A percentile compares a stretch with the other conserved stretches of the same genome.
These are phyloP conservation scores for Bathybates hornii DNA, from an alignment of 2,113 vertebrate genomes.

Conservation along the genomic window DNA sequence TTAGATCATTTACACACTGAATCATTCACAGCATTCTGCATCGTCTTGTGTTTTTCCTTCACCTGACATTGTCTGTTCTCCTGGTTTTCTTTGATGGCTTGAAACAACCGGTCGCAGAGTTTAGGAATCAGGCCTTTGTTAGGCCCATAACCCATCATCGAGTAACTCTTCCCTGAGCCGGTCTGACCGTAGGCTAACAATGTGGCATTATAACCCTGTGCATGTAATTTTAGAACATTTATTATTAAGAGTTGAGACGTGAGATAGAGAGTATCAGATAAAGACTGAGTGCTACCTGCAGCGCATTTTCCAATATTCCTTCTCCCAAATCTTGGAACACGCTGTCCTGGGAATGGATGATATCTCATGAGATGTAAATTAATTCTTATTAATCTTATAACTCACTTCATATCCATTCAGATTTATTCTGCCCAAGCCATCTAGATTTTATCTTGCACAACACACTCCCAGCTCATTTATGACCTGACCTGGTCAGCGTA, in stretches of 20 bases:
- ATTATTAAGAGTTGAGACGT: background rate
- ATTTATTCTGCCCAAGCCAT: background rate
- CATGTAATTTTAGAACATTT: background rate
- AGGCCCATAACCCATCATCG: slow-evolving; percentile 76
- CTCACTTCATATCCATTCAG: background rate
- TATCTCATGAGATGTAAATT: background rate
- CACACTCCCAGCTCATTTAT: background rate
- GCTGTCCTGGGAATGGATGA: slow-evolving; percentile 50
- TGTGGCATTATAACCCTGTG: slow-evolving; percentile 79
- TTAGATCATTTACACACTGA: background rate
- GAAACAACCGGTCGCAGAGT: slow-evolving; percentile 78
- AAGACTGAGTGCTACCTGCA: slow-evolving; percentile 57
- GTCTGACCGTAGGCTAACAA: slow-evolving; percentile 80
- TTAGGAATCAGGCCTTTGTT: slow-evolving; percentile 80
- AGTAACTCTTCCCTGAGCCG: slow-evolving; percentile 84
- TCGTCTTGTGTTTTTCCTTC: background rate
- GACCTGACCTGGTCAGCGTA: slow-evolving; percentile 79
- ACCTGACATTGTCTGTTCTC: slow-evolving; percentile 78
- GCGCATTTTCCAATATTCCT: slow-evolving; percentile 74
- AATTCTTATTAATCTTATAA: background rate
- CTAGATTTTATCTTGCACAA: background rate
- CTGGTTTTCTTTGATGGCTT: slow-evolving; percentile 60
- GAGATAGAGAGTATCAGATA: background rate
- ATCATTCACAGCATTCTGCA: background rate
- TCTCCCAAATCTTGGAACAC: slow-evolving; percentile 76